Evolutionary conservation across 1,140 invertebrate species (phyloP), one percentile per base, ranked within the genome.

Genomic region (Lutraria rhynchaena): DNA sequence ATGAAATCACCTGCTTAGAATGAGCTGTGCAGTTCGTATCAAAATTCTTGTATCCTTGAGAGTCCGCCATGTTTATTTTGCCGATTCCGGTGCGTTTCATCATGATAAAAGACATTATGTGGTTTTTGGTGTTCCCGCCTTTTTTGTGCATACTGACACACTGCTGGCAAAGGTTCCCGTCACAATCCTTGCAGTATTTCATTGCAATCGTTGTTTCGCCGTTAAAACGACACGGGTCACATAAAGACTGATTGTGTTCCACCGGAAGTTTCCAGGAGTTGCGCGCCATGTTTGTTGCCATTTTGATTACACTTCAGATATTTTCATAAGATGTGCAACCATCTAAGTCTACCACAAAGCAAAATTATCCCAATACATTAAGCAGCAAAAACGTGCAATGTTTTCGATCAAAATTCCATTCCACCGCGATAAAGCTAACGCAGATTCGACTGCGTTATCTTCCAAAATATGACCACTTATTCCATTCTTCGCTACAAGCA

Each of bases 111-210:
- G 41, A 51, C 7, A 70, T 11, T 46, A 29, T 70, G 27, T 74
- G 71, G 29, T 58, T 44, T 41, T 60, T 58, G 1, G 71, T 74
- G 31, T 60, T 74, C 27, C n/a, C 27, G 3, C 11, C 31, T 27
- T 35, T 29, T 11, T 60, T 58, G 31, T 74, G 71, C n/a, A 33
- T 58, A 37, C 60, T 74, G 9, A 44, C 51, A 44, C 71, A 74
- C 22, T 58, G 22, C 4, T 53, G 17, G 37, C 71, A 74, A 29
- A 74, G 31, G 44, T 74, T 53, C 17, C 71, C 71, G 27, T 60
- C 60, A 37, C 71, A 74, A 35, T 74, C 71, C 13, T 24, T 33
- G 24, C 71, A 74, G 37, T 74, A 74, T 37, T 74, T 74, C 31
- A 60, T 74, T 44, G 71, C 71, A 0, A 60, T 24, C 3, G 33